A percentile compares a stretch with the other conserved stretches of the same genome.
phyloP scores from a whole-genome alignment of 2,113 vertebrate species.

The Lanius collurio region DNA sequence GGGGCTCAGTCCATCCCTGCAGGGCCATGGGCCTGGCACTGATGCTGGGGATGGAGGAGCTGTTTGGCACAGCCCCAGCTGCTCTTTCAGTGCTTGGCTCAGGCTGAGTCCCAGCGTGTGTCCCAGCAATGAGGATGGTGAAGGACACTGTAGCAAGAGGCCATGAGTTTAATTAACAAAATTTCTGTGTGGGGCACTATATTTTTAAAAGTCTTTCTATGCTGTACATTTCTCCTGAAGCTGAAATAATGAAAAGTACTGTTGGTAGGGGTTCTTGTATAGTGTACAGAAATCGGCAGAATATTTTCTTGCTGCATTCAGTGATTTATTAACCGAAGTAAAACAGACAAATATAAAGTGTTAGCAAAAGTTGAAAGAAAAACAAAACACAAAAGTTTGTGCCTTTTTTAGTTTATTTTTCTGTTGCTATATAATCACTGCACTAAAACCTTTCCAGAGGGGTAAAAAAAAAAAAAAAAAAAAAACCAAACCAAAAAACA shows the following conservation, averaged over 20 bases:
- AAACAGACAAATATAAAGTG: conserved; percentile 77
- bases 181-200: conserved; percentile 58
- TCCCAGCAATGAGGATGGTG: conserved; percentile 40
- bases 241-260: conserved; percentile 57
- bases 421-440: conserved; percentile 60
- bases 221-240: conserved; percentile 75
- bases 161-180: conserved; percentile 20
- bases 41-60: background rate
- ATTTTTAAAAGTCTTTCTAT: conserved; percentile 71
- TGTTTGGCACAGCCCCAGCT: accelerated
- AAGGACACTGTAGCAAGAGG: conserved; percentile 46
- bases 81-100: background rate
- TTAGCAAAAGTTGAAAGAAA: conserved; percentile 69
- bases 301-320: conserved; percentile 83
- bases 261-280: conserved; percentile 74
- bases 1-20: background rate
- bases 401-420: conserved; percentile 76
- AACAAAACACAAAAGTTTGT: conserved; percentile 68
- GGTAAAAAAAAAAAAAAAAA: background rate
- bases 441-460: conserved; percentile 59
- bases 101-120: background rate
- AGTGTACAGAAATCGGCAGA: conserved; percentile 84
- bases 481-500: background rate
- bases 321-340: conserved; percentile 78
- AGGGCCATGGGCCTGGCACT: accelerated